Percentiles rank a stretch among this genome's conserved stretches.
phyloP scores from a whole-genome alignment of 2,113 vertebrate genomes.

The Fregata magnificens region DNA sequence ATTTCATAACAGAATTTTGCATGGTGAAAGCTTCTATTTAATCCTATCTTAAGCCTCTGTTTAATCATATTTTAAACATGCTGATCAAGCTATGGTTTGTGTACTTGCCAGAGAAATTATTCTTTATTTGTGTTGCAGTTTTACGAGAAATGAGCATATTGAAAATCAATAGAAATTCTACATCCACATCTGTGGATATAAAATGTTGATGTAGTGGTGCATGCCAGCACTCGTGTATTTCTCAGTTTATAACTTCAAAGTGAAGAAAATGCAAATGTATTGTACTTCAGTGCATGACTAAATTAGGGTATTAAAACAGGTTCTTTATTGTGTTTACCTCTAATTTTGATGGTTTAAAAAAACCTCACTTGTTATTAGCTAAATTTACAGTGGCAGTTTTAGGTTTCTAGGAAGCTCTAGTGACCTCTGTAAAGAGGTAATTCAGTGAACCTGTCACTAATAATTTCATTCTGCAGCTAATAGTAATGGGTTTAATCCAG shows the following conservation, averaged over 20 bases:
- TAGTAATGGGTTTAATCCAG: conserved; percentile 70
- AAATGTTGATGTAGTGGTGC: not conserved
- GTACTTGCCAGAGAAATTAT: not conserved
- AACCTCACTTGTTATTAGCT: conserved; percentile 17
- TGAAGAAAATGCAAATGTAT: not conserved
- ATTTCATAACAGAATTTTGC: not conserved
- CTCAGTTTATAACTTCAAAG: not conserved
- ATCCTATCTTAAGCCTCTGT: not conserved
- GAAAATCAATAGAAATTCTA: not conserved
- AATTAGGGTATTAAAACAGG: not conserved
- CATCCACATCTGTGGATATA: not conserved
- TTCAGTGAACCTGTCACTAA: conserved; percentile 77
- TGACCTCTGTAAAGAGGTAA: conserved; percentile 74
- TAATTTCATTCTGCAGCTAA: conserved; percentile 76
- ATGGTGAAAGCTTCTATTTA: not conserved
- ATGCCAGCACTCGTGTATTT: not conserved
- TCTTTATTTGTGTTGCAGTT: not conserved
- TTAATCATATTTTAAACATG: not conserved
- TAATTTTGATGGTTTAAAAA: conserved; percentile 38
- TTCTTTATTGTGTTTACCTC: conserved; percentile 23
- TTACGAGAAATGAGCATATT: not conserved
- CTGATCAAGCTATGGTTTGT: not conserved
- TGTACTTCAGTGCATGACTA: not conserved
- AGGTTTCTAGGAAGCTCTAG: conserved; percentile 61
- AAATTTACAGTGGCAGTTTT: conserved; percentile 56